A percentile compares a stretch with the other conserved stretches of the same genome.
These are phyloP conservation scores for Lagorchestes hirsutus DNA, from an alignment of 2,797 vertebrate genomes.

Conservation along the genomic window DNA sequence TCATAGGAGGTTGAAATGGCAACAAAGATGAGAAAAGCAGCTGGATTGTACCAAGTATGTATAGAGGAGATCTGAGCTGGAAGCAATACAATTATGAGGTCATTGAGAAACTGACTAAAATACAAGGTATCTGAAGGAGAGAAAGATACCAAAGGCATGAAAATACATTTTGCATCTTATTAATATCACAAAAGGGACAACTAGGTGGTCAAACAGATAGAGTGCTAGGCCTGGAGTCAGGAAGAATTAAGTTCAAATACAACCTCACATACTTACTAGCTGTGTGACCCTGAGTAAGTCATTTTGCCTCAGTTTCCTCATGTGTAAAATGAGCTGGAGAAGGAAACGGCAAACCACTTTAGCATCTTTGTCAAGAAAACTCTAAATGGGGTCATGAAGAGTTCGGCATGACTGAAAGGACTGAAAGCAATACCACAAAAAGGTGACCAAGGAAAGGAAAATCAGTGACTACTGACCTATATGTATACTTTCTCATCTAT, in stretches of 20 bases:
- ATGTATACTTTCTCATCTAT: not conserved
- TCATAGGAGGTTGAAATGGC: not conserved
- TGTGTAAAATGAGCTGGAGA: not conserved
- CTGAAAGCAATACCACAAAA: not conserved
- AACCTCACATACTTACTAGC: not conserved
- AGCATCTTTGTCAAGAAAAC: not conserved
- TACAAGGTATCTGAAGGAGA: not conserved
- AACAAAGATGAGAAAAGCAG: not conserved
- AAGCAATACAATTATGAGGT: not conserved
- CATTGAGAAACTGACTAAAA: not conserved
- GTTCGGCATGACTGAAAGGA: not conserved
- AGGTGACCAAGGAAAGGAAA: not conserved
- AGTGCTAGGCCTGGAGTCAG: not conserved
- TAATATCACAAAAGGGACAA: not conserved
- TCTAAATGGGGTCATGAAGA: not conserved
- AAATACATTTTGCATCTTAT: not conserved
- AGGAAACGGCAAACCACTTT: not conserved
- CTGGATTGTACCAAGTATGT: not conserved
- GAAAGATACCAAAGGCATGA: not conserved
- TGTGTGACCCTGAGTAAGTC: not conserved
- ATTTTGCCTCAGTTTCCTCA: not conserved
- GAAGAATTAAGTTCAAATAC: not conserved
- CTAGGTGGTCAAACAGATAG: not conserved
- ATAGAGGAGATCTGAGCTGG: not conserved
- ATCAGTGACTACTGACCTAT: not conserved